A percentile compares a stretch with the other conserved stretches of the same genome.
phyloP scores from a whole-genome alignment of 2,113 vertebrate species.

The Leptobrachium ailaonicum region DNA sequence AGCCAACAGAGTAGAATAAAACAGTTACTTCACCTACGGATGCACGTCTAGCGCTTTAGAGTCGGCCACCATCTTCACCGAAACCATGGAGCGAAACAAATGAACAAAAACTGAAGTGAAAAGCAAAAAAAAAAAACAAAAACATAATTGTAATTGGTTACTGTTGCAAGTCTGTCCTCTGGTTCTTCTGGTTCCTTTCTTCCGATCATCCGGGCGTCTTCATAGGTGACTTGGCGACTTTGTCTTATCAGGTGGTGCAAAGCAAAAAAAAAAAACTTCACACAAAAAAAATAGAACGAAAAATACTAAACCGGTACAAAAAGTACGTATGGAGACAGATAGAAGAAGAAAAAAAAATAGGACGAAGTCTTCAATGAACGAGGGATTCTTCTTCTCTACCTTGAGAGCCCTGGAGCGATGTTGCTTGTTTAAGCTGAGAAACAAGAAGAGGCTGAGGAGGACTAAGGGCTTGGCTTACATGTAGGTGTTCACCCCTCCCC shows the following conservation, averaged over 20 bases:
- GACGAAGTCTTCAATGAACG: slow-evolving; percentile 42
- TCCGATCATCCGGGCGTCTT: slow-evolving; percentile 33
- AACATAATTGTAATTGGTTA: not conserved
- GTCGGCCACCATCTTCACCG: slow-evolving; percentile 36
- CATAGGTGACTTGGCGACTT: slow-evolving; percentile 51
- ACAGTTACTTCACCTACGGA: slow-evolving; percentile 50
- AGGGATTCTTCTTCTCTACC: slow-evolving; percentile 43
- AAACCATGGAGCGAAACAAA: slow-evolving; percentile 14
- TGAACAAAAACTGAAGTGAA: not conserved
- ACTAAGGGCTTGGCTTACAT: slow-evolving; percentile 92
- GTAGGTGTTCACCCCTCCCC: slow-evolving; percentile 80
- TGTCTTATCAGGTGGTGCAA: slow-evolving; percentile 50
- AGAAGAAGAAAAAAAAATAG: slow-evolving; percentile 5
- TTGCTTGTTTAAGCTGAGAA: slow-evolving; percentile 75
- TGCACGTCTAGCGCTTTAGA: slow-evolving; percentile 63
- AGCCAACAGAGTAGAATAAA: slow-evolving; percentile 39
- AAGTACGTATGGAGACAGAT: slow-evolving; percentile 15
- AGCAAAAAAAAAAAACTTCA: not conserved
- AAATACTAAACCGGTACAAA: not conserved
- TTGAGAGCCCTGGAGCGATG: slow-evolving; percentile 58
- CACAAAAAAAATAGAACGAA: not conserved
- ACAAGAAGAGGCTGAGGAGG: slow-evolving; percentile 82
- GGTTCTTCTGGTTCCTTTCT: slow-evolving; percentile 12
- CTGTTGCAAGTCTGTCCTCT: slow-evolving; percentile 7
- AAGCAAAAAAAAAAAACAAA: not conserved